Percentiles rank a stretch among this genome's conserved stretches.
phyloP scores from a whole-genome alignment of 2,113 vertebrate species.

The Nesoenas mayeri region DNA sequence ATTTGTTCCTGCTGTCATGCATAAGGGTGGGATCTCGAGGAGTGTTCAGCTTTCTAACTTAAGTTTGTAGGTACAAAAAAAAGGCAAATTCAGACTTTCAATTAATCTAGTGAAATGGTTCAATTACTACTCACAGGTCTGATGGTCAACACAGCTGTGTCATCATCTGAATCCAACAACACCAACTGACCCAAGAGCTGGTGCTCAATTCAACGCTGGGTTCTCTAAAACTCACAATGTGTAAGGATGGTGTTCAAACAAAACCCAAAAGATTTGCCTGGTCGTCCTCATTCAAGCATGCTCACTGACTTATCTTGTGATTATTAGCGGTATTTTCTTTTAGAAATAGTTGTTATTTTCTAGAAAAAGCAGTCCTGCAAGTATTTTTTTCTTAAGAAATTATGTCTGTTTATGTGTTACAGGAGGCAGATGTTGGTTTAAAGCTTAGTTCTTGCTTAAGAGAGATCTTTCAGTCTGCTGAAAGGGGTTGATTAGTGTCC shows the following conservation, averaged over 20 bases:
- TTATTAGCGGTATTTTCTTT: not conserved
- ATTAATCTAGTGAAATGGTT: not conserved
- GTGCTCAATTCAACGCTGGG: not conserved
- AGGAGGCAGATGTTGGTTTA: conserved; percentile 3
- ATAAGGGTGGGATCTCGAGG: not conserved
- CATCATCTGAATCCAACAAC: not conserved
- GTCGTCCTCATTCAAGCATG: not conserved
- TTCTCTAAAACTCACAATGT: not conserved
- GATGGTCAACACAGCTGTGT: not conserved
- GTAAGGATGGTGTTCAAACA: not conserved
- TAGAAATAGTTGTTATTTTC: not conserved
- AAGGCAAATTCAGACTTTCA: not conserved
- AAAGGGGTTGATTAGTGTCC: conserved; percentile 22
- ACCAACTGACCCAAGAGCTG: not conserved
- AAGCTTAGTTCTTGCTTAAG: conserved; percentile 5
- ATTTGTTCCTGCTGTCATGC: not conserved
- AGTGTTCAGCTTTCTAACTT: not conserved
- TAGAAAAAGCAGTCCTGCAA: not conserved
- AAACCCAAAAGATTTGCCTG: not conserved
- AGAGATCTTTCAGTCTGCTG: not conserved
- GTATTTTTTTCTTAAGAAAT: not conserved
- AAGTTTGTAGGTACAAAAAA: not conserved
- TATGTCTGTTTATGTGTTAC: not conserved
- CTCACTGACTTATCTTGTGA: not conserved
- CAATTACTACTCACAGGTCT: not conserved